phyloP scores from a whole-genome alignment of 1,140 invertebrate species.

The Diprion similis region DNA sequence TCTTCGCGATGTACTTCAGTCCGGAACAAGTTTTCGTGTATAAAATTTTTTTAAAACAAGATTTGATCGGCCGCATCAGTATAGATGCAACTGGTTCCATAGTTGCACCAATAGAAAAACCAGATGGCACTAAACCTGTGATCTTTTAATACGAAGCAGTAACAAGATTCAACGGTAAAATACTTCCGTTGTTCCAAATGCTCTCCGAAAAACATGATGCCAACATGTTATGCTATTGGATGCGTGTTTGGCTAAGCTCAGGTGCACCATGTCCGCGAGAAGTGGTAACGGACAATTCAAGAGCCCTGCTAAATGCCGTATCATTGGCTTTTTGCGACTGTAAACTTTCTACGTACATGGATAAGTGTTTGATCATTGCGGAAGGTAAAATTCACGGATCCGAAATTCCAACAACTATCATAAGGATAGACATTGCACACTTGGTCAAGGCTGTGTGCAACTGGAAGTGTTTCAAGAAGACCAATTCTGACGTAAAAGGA shows the following conservation, averaged over 20 bases:
- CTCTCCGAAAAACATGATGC: conserved; percentile 28
- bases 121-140: conserved; percentile 1
- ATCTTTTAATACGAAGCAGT: conserved; percentile 29
- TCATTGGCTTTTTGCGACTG: not conserved
- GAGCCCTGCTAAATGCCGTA: not conserved
- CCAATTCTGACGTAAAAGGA: conserved; percentile 23
- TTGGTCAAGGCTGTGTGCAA: conserved; percentile 25
- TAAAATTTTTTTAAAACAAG: conserved; percentile 21
- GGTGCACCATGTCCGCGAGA: not conserved
- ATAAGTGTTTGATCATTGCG: not conserved
- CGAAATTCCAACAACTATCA: too few relatives aligned
- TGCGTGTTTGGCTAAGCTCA: conserved; percentile 17
- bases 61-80: conserved; percentile 18
- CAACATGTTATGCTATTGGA: conserved; percentile 22
- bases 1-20: conserved; percentile 27
- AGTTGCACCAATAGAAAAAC: conserved; percentile 12
- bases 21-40: conserved; percentile 24
- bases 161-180: conserved; percentile 4
- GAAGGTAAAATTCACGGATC: not conserved
- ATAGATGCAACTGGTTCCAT: conserved; percentile 26
- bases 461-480: conserved; percentile 26
- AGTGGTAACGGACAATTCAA: not conserved
- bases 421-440: conserved; percentile 32
- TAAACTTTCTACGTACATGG: not conserved
- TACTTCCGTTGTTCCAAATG: conserved; percentile 22